Conservation (phyloP, 2,888 invertebrate genomes). For the Caradrina clavipalpis region DNA sequence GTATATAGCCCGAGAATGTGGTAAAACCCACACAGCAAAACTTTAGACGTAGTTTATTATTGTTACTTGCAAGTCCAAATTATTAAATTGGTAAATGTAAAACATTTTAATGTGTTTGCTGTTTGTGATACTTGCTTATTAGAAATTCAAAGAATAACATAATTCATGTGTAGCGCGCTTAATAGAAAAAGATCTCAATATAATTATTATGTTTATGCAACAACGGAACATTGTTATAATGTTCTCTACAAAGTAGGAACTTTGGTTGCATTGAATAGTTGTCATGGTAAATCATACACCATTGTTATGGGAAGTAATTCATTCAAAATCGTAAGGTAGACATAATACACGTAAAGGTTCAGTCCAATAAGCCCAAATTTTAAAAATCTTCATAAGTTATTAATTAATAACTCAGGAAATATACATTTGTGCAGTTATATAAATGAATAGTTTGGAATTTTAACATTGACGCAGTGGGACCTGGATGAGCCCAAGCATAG, state of each 20-base stretch:
- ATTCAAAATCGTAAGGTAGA: constrained; percentile 19
- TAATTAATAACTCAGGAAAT: constrained; percentile 2
- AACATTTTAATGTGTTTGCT: constrained; percentile 37
- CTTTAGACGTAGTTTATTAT: constrained; percentile 20
- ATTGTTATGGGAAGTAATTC: constrained; percentile 17
- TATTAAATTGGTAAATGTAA: constrained; percentile 40
- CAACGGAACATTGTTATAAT: constrained; percentile 24
- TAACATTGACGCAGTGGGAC: constrained; percentile 15
- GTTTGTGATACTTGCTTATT: constrained; percentile 62
- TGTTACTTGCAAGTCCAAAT: constrained; percentile 41
- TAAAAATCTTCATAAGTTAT: background rate
- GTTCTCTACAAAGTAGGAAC: constrained; percentile 38
- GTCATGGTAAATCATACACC: constrained; percentile 2
- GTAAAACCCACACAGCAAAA: constrained; percentile 25
- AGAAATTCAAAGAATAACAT: constrained; percentile 47
- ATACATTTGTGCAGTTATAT: background rate
- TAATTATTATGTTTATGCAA: constrained; percentile 12
- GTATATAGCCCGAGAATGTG: constrained; percentile 54
- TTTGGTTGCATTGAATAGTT: constrained; percentile 7
- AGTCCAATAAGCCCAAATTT: constrained; percentile 1
- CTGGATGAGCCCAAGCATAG: constrained; percentile 10
- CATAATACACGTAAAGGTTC: constrained; percentile 15
- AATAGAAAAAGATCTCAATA: constrained; percentile 39
- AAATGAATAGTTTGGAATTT: constrained; percentile 25
- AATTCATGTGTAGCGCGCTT: constrained; percentile 39